Percentiles rank a stretch among this genome's conserved stretches.
Conservation (phyloP, 2,888 invertebrate genomes). For the Cynaeus angustus region DNA sequence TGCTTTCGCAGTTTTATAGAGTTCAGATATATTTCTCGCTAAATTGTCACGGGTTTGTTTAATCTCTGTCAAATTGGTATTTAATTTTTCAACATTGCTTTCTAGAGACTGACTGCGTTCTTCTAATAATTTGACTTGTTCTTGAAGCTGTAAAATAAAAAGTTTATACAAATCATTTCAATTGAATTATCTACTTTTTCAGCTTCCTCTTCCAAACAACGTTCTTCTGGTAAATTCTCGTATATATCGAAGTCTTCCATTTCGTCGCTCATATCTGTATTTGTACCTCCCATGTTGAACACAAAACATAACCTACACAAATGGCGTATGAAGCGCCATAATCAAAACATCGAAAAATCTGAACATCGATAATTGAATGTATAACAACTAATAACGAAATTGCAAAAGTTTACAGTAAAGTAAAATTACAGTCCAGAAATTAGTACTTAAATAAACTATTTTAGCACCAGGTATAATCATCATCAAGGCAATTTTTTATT, state of each 20-base stretch:
- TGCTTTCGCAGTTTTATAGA: constrained; percentile 71
- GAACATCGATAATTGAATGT: too few relatives aligned
- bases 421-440: too few relatives aligned
- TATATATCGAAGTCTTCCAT: constrained; percentile 61
- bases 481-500: too few relatives aligned
- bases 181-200: constrained; percentile 55
- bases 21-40: constrained; percentile 70
- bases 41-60: constrained; percentile 66
- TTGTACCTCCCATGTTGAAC: too few relatives aligned
- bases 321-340: too few relatives aligned
- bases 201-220: constrained; percentile 56
- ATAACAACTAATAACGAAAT: too few relatives aligned
- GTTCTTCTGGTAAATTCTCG: constrained; percentile 66
- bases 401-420: too few relatives aligned
- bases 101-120: constrained; percentile 61
- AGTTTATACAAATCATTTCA: too few relatives aligned
- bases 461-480: too few relatives aligned
- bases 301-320: background rate
- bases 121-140: constrained; percentile 58
- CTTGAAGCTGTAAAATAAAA: constrained; percentile 62
- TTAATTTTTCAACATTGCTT: constrained; percentile 61
- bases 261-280: background rate
- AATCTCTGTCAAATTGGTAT: constrained; percentile 60
- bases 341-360: too few relatives aligned
- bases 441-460: too few relatives aligned